Evolutionary conservation across 1,140 invertebrate species (phyloP).

Genomic region (Drusus annulatus): DNA sequence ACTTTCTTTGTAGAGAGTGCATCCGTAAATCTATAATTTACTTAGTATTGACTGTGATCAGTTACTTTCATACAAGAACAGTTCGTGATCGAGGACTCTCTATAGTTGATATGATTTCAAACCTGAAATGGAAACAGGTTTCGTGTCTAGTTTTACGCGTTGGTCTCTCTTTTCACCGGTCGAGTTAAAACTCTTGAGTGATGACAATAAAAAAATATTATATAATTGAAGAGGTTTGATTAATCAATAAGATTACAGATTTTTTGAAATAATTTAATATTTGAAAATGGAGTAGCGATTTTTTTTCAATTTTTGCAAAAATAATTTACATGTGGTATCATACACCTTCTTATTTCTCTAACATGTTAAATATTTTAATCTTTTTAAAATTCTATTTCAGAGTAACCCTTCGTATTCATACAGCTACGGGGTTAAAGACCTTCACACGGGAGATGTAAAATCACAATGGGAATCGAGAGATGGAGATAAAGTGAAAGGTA

Average conservation of each 20-base stretch:
- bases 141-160: constrained; percentile 9
- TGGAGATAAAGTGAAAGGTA: constrained; percentile 76
- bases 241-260: too few species aligned
- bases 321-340: too few species aligned
- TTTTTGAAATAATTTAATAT: too few species aligned
- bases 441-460: constrained; percentile 81
- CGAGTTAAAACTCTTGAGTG: neutral
- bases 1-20: constrained; percentile 35
- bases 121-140: constrained; percentile 38
- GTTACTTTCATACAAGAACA: constrained; percentile 32
- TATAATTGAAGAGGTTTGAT: too few species aligned
- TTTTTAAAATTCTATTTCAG: constrained; percentile 58
- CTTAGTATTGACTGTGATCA: neutral
- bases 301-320: too few species aligned
- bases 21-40: neutral
- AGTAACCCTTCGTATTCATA: constrained; percentile 79
- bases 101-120: neutral
- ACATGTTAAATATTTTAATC: neutral
- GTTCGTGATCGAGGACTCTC: constrained; percentile 22
- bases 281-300: too few species aligned
- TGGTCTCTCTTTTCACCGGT: constrained; percentile 40
- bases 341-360: too few species aligned
- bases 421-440: constrained; percentile 83
- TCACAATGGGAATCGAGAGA: constrained; percentile 77
- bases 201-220: too few species aligned